phyloP scores from a whole-genome alignment of 2,113 vertebrate species.

The Thinocorus orbignyianus region DNA sequence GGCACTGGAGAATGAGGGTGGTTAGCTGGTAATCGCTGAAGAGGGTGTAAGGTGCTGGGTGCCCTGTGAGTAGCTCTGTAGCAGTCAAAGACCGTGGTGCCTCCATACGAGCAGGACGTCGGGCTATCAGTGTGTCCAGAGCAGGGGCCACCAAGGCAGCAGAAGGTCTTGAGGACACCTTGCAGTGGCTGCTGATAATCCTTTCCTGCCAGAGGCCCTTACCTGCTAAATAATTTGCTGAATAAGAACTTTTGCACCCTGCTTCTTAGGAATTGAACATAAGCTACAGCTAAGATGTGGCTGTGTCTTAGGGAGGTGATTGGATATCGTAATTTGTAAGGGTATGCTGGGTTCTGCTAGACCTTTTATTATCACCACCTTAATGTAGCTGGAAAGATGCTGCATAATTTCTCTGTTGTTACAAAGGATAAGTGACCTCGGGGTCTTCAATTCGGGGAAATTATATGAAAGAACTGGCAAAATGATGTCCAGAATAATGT shows the following conservation, averaged over 20 bases:
- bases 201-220: background rate
- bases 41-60: background rate
- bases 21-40: background rate
- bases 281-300: background rate
- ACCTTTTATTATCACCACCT: constrained; percentile 35
- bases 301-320: background rate
- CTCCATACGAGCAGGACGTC: background rate
- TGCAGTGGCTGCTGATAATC: background rate
- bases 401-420: background rate
- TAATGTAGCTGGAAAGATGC: constrained; percentile 8
- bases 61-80: background rate
- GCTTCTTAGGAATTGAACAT: background rate
- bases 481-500: background rate
- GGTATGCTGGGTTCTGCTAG: background rate
- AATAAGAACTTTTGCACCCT: background rate
- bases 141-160: background rate
- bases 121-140: background rate
- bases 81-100: background rate
- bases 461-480: constrained; percentile 27
- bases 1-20: background rate
- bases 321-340: constrained; percentile 7
- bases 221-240: background rate
- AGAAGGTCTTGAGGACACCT: background rate
- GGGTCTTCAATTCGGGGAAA: constrained; percentile 54
- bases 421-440: constrained; percentile 14